phyloP scores from a whole-genome alignment of 2,113 vertebrate species.

The Indicator maculatus region DNA sequence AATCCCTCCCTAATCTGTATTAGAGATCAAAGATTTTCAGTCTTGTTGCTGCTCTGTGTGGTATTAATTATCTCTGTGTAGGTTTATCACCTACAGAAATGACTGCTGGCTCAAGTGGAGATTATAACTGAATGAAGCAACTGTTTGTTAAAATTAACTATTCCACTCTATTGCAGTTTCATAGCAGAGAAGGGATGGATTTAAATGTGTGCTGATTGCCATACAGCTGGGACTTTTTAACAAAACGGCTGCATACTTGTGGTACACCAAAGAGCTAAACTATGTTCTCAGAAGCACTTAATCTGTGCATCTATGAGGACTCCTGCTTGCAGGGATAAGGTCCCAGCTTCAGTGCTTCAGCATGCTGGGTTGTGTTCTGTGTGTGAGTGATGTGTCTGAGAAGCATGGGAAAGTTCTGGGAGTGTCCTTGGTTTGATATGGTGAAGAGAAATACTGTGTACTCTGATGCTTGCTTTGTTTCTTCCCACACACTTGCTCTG shows the following conservation, averaged over 20 bases:
- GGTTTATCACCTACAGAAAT: neutral
- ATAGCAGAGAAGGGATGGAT: conserved; percentile 8
- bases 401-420: neutral
- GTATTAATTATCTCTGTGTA: too few species aligned
- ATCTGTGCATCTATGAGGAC: neutral
- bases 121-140: neutral
- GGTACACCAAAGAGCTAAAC: conserved; percentile 25
- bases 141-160: conserved; percentile 14
- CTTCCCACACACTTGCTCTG: neutral
- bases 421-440: neutral
- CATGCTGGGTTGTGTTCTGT: neutral
- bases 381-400: neutral
- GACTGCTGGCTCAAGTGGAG: neutral
- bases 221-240: conserved; percentile 65
- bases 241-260: conserved; percentile 55
- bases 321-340: neutral
- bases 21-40: neutral
- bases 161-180: conserved; percentile 4
- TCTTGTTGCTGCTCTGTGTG: neutral
- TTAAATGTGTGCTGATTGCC: conserved; percentile 54
- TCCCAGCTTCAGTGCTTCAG: neutral
- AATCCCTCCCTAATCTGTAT: neutral
- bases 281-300: conserved; percentile 55
- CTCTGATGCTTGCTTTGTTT: neutral
- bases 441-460: neutral